These are phyloP conservation scores for Thalassarche chlororhynchos DNA, from an alignment of 2,113 vertebrate genomes.

Conservation along the genomic window DNA sequence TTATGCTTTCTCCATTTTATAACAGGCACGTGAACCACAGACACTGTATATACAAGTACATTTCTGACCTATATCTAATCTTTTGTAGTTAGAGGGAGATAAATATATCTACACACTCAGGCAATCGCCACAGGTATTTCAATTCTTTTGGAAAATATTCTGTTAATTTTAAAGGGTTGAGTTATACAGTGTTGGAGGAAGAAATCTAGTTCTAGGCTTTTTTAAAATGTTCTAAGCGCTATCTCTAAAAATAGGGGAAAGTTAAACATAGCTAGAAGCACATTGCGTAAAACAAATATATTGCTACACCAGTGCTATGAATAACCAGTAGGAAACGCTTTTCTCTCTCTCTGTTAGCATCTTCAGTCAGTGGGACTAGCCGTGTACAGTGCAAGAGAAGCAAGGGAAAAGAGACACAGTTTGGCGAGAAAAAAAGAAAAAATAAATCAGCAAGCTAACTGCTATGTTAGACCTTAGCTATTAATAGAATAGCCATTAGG, in stretches of 20 bases:
- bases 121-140: not conserved
- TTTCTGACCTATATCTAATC: not conserved
- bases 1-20: not conserved
- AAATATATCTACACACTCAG: not conserved
- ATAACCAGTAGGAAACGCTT: not conserved
- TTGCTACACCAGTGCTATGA: not conserved
- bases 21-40: not conserved
- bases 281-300: conserved; percentile 19
- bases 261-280: conserved; percentile 33
- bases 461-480: not conserved
- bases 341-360: not conserved
- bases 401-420: not conserved
- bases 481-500: not conserved
- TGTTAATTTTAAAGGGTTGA: not conserved
- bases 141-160: not conserved
- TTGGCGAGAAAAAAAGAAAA: not conserved
- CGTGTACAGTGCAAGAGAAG: not conserved
- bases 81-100: not conserved
- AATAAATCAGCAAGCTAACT: not conserved
- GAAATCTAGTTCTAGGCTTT: not conserved
- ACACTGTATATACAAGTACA: not conserved
- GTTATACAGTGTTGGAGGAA: not conserved
- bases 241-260: not conserved
- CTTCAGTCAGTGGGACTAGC: not conserved
- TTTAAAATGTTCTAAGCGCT: not conserved